A percentile compares a stretch with the other conserved stretches of the same genome.
These are phyloP conservation scores for Megaustenia siamemsis DNA, from an alignment of 2,888 invertebrate genomes.

Conservation along the genomic window DNA sequence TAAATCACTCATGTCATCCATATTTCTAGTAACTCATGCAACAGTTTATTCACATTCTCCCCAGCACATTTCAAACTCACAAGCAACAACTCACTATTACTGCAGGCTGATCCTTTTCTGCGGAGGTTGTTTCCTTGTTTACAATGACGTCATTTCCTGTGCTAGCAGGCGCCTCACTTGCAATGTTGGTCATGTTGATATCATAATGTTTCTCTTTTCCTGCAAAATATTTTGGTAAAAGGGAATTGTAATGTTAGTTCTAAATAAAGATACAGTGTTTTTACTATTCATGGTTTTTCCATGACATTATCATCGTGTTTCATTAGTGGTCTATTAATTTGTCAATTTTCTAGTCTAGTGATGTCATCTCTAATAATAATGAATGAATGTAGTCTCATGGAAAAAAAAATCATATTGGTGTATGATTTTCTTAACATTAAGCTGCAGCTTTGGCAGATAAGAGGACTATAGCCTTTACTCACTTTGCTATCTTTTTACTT, in stretches of 20 bases:
- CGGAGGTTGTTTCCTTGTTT: not conserved
- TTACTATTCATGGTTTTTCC: not conserved
- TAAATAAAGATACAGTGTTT: not conserved
- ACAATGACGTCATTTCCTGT: not conserved
- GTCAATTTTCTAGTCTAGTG: not conserved
- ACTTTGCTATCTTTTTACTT: too few species aligned
- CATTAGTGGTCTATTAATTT: not conserved
- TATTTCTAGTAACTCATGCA: not conserved
- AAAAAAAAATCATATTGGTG: too few species aligned
- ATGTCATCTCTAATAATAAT: not conserved
- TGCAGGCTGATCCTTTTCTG: not conserved
- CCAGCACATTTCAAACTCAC: not conserved
- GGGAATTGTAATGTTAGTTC: not conserved
- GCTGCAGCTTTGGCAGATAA: too few species aligned
- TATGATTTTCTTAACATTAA: too few species aligned
- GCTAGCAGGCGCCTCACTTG: conserved; percentile 19
- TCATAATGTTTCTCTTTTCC: conserved; percentile 36
- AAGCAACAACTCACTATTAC: not conserved
- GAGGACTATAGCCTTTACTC: too few species aligned
- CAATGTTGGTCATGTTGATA: conserved; percentile 19
- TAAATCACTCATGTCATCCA: too few species aligned
- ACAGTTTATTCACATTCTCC: not conserved
- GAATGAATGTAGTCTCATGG: not conserved
- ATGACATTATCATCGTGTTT: not conserved
- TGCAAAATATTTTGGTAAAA: not conserved